phyloP scores from a whole-genome alignment of 2,797 vertebrate species.

The Rhynchonycteris naso region DNA sequence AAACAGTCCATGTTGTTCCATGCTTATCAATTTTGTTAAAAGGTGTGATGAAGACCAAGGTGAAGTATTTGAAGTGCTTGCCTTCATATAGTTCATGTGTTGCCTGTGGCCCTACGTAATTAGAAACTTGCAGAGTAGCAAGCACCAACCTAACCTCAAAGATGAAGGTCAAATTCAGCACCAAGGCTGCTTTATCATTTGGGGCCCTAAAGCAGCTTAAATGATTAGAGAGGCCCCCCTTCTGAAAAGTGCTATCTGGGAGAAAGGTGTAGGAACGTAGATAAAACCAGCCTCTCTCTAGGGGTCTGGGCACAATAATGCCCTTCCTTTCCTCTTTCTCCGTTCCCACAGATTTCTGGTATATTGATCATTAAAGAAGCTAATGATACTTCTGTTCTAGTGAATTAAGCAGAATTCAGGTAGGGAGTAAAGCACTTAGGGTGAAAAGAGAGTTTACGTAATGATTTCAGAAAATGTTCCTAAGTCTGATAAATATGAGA shows the following conservation, averaged over 20 bases:
- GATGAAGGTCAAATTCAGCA: not conserved
- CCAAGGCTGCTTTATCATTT: not conserved
- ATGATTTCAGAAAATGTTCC: not conserved
- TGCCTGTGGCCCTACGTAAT: not conserved
- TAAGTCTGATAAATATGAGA: conserved; percentile 7
- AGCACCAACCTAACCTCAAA: not conserved
- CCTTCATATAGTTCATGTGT: not conserved
- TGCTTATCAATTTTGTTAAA: not conserved
- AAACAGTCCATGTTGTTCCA: not conserved
- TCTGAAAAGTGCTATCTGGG: not conserved
- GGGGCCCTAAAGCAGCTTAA: not conserved
- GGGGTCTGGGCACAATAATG: not conserved
- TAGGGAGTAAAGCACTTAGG: not conserved
- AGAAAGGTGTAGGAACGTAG: not conserved
- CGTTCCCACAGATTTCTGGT: not conserved
- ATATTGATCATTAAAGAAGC: not conserved
- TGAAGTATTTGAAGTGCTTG: not conserved
- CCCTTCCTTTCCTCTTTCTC: not conserved
- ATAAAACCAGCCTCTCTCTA: not conserved
- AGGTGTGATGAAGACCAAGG: not conserved
- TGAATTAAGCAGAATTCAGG: not conserved
- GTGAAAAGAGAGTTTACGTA: conserved; percentile 26
- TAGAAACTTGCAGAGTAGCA: not conserved
- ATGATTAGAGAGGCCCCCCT: not conserved
- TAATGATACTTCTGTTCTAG: not conserved